Evolutionary conservation across 2,113 vertebrate genomes (phyloP).

Genomic region (Microcebus jonahi): DNA sequence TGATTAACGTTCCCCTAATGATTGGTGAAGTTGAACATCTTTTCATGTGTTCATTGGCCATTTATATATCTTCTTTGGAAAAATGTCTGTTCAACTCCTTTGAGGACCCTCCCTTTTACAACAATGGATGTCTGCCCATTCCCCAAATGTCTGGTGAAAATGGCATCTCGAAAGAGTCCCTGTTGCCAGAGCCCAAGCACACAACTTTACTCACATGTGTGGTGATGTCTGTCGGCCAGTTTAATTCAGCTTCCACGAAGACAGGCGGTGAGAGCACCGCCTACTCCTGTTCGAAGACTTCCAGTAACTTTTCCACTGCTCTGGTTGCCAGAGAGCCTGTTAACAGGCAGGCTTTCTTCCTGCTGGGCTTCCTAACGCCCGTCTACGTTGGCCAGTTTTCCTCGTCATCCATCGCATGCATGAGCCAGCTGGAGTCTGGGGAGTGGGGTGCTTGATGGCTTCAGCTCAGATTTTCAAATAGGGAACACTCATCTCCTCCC

Average conservation of each 20-base stretch:
- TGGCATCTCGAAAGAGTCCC: neutral
- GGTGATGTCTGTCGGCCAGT: neutral
- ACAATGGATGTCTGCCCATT: neutral
- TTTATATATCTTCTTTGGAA: neutral
- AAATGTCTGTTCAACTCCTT: neutral
- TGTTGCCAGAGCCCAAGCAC: neutral
- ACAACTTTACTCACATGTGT: neutral
- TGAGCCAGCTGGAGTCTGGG: neutral
- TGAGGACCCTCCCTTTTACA: neutral
- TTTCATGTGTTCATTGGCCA: neutral
- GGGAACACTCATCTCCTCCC: too few relatives aligned
- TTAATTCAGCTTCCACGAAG: neutral
- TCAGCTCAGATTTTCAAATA: neutral
- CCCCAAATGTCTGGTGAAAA: neutral
- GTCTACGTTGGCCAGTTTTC: neutral
- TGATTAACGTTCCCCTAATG: neutral
- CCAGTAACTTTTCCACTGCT: neutral
- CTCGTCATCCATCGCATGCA: fast-evolving
- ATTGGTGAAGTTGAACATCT: neutral
- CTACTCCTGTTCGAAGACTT: neutral
- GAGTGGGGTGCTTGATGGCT: neutral
- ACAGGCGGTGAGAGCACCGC: neutral
- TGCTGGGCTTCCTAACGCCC: fast-evolving
- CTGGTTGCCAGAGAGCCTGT: neutral
- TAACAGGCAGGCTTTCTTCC: neutral